Evolutionary conservation across 1,140 invertebrate species (phyloP), one percentile per base, ranked within the genome.

Genomic region (Pollicipes pollicipes): DNA sequence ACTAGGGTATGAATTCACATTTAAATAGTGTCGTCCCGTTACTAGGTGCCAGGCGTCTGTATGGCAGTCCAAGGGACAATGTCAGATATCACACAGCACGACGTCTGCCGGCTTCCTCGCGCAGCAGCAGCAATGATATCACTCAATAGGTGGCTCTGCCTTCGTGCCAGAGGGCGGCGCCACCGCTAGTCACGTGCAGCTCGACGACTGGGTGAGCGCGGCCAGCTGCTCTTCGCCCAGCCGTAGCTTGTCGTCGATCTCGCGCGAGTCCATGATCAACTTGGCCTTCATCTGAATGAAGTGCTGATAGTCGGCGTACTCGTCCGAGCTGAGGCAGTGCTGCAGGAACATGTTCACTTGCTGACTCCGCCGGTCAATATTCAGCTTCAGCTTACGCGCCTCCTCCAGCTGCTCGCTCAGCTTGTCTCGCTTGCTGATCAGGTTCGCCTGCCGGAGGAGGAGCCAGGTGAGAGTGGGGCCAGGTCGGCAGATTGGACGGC

Each of bases 241-340:
- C 77, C 90, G 89, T 72, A 95, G 90, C 80, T 91, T 91, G 77
- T 94, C 91, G 74, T 89, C 86, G 72, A 93, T 87, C 78, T 93
- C 90, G 74, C 90, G 83, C 70, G 87, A 84, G 77, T 93, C 90
- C 78, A 93, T 88, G 74, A 91, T 87, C 68, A 94, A 81, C 81
- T 91, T 91, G n/a, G 89, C 88, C 83, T 93, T 94, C 89, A 92
- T 93, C 76, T 89, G 90, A 75, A 93, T 89, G 78, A 91, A 94
- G 78, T 92, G 88, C 75, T 90, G 87, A 77, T 92, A 94, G 76
- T 93, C 90, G 30, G 87, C 86, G 77, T 86, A 90, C 76, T 92
- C 87, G 69, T 89, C 87, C 26, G 85, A 82, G 71, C 83, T 84
- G 70, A 95, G 82, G 79, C 90, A 89, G 77, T 90, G 87, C 70